Evolutionary conservation across 2,113 vertebrate genomes (phyloP), one percentile per base, ranked within the genome.

Genomic region (Acrocephalus kingi): DNA sequence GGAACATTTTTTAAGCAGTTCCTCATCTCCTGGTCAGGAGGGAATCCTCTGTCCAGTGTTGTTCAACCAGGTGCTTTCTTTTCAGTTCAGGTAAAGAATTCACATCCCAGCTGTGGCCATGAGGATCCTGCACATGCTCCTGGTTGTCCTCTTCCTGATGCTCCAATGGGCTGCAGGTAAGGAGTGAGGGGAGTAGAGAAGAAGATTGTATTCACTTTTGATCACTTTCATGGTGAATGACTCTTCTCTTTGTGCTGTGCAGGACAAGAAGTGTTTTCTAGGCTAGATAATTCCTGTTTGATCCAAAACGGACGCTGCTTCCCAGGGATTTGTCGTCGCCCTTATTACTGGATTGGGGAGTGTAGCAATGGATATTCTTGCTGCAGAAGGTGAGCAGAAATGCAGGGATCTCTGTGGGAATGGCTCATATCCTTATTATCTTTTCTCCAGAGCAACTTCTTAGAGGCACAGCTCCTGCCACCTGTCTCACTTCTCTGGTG

Each of bases 281-380:
- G 9, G 3, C 11, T 2, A 1, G 0, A 1, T 0, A 0, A 27
- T 2, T 0, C 2, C 7, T 96, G 95, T 13, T 0, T 0, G 1
- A 0, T 0, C 5, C 84, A 14, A 31, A 67, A 58, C 0, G 93
- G 88, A 8, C 7, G 0, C n/a, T 96, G 96, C 52, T 0, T 67
- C 21, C n/a, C 25, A 4, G 81, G 93, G 51, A 74, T 67, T 31
- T 96, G 94, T 55, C 82, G 39, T 2, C 19, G 4, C 4, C 90
- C 90, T 0, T 93, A 33, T 25, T 91, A 71, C 51, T 89, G 82
- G 88, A 1, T 84, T 39, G 94, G 74, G 35, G 37, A 2, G 0
- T 96, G 96, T 16, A 0, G 0, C 6, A 46, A 63, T 59, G 78
- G 90, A 51, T 17, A 0, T 3, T 93, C 93, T 37, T 96, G 94